Evolutionary conservation across 2,113 vertebrate species (phyloP).

Genomic region (human (Homo sapiens)): GRCh38 chr21:16664001-16664500

Average conservation of each 20-base stretch:
- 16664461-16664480: not conserved
- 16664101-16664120: not conserved
- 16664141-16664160: not conserved
- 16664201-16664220: not conserved
- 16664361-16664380: not conserved
- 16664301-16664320: not conserved
- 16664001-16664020: not conserved
- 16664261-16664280: not conserved
- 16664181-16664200: not conserved
- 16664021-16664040: not conserved
- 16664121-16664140: slow-evolving; percentile 23
- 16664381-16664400: not conserved
- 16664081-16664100: not conserved
- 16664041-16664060: slow-evolving; percentile 11
- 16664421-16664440: not conserved
- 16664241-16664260: not conserved
- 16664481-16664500: not conserved
- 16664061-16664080: not conserved
- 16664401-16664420: not conserved
- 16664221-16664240: not conserved
- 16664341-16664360: not conserved
- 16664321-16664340: not conserved
- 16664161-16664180: not conserved
- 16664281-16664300: not conserved
- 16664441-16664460: not conserved